These are phyloP conservation scores for Ellobius talpinus DNA, from an alignment of 2,113 vertebrate genomes.

Conservation along the genomic window DNA sequence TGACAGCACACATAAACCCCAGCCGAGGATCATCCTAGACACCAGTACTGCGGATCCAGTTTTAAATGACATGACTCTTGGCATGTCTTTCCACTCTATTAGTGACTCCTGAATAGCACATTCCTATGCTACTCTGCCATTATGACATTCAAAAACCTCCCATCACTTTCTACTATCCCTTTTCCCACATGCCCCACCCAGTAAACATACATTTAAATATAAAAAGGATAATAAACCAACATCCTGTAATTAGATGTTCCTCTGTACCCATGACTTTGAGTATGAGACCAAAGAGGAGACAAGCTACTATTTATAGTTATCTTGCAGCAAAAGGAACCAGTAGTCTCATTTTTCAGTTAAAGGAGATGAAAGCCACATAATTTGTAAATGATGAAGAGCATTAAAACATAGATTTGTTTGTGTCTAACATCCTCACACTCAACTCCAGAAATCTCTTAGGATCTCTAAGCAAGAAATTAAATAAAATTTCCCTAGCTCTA, in stretches of 20 bases:
- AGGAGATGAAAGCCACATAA: background rate
- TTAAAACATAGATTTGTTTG: background rate
- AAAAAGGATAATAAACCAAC: background rate
- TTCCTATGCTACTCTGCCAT: background rate
- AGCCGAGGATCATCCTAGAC: background rate
- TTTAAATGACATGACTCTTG: background rate
- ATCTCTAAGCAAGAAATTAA: background rate
- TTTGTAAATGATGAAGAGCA: background rate
- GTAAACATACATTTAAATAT: background rate
- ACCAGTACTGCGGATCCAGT: background rate
- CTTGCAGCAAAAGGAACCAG: background rate
- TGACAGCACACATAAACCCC: background rate
- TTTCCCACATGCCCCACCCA: background rate
- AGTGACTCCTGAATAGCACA: background rate
- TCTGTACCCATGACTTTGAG: background rate
- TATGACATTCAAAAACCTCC: background rate
- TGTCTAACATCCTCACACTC: background rate
- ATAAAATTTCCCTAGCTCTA: background rate
- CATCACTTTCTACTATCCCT: background rate
- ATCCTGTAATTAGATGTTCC: background rate
- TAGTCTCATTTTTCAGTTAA: conserved; percentile 8
- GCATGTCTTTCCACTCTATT: background rate
- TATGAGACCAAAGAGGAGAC: background rate
- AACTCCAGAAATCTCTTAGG: background rate
- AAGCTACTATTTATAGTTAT: background rate